Conservation (phyloP, 2,888 invertebrate species). For the Tetropium fuscum region DNA sequence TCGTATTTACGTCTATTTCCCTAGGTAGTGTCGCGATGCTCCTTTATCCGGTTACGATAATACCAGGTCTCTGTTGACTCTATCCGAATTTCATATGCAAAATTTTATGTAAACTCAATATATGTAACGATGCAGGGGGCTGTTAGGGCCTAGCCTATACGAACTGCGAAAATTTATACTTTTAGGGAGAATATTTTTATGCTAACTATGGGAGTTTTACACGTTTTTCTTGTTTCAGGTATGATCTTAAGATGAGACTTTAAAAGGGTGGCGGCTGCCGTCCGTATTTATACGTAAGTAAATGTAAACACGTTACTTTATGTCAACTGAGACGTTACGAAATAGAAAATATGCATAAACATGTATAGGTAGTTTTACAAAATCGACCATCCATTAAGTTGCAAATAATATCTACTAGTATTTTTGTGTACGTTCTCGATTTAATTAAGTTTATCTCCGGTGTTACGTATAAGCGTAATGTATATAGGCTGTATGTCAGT, state of each 20-base stretch:
- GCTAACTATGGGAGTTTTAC: slow-evolving; percentile 8
- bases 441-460: no score
- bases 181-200: slow-evolving; percentile 11
- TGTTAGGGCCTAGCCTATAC: neutral
- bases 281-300: neutral
- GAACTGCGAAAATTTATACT: slow-evolving; percentile 1
- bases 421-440: no score
- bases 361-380: no score
- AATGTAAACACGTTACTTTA: no score
- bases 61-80: slow-evolving; percentile 20
- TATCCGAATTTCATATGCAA: slow-evolving; percentile 25
- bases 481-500: no score
- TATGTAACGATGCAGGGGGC: slow-evolving; percentile 2
- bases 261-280: neutral
- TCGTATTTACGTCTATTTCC: slow-evolving; percentile 16
- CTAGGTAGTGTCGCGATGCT: slow-evolving; percentile 18
- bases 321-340: no score
- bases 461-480: no score
- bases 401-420: no score
- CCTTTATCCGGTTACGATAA: slow-evolving; percentile 25
- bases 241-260: neutral
- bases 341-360: no score
- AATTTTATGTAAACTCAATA: slow-evolving; percentile 30
- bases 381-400: no score
- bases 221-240: slow-evolving; percentile 13